A percentile compares a stretch with the other conserved stretches of the same genome.
Evolutionary conservation across 1,140 invertebrate genomes (phyloP).

Genomic region (Papilio dardanus): DNA sequence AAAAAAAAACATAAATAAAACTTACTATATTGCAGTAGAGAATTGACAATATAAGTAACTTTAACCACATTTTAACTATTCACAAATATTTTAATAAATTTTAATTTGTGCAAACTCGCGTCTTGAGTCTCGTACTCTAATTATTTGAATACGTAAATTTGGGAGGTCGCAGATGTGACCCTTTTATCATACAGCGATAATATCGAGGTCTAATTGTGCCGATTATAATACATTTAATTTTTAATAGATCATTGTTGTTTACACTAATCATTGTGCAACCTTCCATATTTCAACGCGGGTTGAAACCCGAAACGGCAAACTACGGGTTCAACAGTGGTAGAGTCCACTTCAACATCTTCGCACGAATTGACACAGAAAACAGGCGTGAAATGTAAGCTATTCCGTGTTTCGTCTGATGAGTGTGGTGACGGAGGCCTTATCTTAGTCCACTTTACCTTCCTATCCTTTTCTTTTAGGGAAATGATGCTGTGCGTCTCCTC

Average conservation of each 20-base stretch:
- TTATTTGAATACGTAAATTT: slow-evolving; percentile 38
- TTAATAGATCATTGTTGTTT: neutral
- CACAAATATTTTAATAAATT: neutral
- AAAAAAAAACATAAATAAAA: slow-evolving; percentile 39
- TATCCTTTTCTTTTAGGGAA: no score
- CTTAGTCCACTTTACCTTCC: no score
- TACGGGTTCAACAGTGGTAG: no score
- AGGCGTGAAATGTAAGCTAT: no score
- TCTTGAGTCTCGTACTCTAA: neutral
- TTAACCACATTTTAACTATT: slow-evolving; percentile 55
- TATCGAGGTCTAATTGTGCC: neutral
- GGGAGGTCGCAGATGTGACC: slow-evolving; percentile 40
- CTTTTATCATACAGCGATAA: slow-evolving; percentile 37
- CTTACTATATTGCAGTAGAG: slow-evolving; percentile 56
- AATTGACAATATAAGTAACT: slow-evolving; percentile 52
- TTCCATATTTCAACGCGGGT: no score
- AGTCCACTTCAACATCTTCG: no score
- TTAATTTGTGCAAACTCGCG: slow-evolving; percentile 1
- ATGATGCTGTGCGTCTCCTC: no score
- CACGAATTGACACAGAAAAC: no score
- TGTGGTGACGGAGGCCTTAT: no score
- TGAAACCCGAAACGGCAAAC: no score
- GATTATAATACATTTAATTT: neutral
- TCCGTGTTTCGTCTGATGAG: no score
- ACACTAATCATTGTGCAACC: no score